These are phyloP conservation scores for Leptopilina boulardi DNA, from an alignment of 1,140 invertebrate genomes.

Conservation along the genomic window DNA sequence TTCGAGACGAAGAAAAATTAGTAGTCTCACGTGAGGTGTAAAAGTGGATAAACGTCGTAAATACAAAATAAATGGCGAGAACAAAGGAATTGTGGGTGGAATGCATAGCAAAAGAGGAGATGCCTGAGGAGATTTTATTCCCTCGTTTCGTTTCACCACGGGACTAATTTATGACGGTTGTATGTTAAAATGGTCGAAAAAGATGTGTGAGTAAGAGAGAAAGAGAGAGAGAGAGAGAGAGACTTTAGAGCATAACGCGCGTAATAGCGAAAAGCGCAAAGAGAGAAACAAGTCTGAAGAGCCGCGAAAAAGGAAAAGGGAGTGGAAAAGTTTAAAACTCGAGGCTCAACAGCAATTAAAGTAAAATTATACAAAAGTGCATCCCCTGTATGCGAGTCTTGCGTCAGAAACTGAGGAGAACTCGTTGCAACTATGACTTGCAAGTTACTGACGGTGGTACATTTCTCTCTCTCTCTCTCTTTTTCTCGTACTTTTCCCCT, in stretches of 20 bases:
- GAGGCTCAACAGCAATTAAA: constrained; percentile 67
- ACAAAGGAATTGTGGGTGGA: not conserved
- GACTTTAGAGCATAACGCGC: not conserved
- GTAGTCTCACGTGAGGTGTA: not conserved
- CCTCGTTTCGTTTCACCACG: constrained; percentile 19
- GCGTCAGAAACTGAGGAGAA: constrained; percentile 52
- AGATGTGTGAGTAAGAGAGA: not conserved
- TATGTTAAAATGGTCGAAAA: constrained; percentile 31
- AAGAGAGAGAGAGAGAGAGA: too few relatives aligned
- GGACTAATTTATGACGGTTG: constrained; percentile 27
- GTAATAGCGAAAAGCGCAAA: not conserved
- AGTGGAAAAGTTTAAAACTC: constrained; percentile 61
- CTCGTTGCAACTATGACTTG: constrained; percentile 28
- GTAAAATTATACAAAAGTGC: constrained; percentile 70
- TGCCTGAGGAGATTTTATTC: constrained; percentile 16
- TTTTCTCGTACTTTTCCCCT: constrained; percentile 53
- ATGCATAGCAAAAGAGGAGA: constrained; percentile 1
- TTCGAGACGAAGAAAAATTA: constrained; percentile 2
- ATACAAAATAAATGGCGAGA: constrained; percentile 1
- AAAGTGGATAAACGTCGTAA: constrained; percentile 21
- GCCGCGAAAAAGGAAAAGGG: constrained; percentile 38
- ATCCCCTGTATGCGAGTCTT: constrained; percentile 53
- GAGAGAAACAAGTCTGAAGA: not conserved
- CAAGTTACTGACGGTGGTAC: not conserved
- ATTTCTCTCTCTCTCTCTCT: too few relatives aligned